phyloP scores from a whole-genome alignment of 1,140 invertebrate genomes.

The Nylanderia fulva region DNA sequence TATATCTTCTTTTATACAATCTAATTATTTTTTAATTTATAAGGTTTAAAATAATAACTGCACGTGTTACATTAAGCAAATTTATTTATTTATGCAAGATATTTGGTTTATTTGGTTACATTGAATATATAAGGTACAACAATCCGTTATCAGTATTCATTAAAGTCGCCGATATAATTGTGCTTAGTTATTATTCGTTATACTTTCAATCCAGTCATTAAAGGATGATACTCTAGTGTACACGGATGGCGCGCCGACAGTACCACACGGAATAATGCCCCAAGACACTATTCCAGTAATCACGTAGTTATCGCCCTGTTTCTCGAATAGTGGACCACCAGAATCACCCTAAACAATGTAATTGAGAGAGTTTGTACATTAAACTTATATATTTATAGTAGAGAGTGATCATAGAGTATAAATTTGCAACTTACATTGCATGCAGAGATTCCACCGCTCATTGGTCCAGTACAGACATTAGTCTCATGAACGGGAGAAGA shows the following conservation, averaged over 20 bases:
- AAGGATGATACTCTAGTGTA: slow-evolving; percentile 89
- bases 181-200: slow-evolving; percentile 44
- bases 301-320: too few species aligned
- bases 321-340: too few species aligned
- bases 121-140: background rate
- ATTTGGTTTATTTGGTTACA: slow-evolving; percentile 14
- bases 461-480: slow-evolving; percentile 88
- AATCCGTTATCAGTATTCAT: background rate
- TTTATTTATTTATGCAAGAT: slow-evolving; percentile 12
- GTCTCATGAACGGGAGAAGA: slow-evolving; percentile 75
- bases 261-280: slow-evolving; percentile 90
- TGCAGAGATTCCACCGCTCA: slow-evolving; percentile 86
- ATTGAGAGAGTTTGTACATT: slow-evolving; percentile 7
- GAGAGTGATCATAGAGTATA: background rate
- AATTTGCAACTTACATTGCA: slow-evolving; percentile 87
- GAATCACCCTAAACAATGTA: slow-evolving; percentile 87
- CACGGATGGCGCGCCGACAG: slow-evolving; percentile 88
- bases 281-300: slow-evolving; percentile 93
- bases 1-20: too few species aligned
- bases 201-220: slow-evolving; percentile 81
- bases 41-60: background rate
- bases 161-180: background rate
- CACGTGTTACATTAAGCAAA: background rate
- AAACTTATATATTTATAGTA: background rate
- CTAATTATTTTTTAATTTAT: too few species aligned